Percentiles rank a stretch among this genome's conserved stretches.
Conservation (phyloP, 37 sponge, comb jelly and placozoan species). For the Amphimedon queenslandica region DNA sequence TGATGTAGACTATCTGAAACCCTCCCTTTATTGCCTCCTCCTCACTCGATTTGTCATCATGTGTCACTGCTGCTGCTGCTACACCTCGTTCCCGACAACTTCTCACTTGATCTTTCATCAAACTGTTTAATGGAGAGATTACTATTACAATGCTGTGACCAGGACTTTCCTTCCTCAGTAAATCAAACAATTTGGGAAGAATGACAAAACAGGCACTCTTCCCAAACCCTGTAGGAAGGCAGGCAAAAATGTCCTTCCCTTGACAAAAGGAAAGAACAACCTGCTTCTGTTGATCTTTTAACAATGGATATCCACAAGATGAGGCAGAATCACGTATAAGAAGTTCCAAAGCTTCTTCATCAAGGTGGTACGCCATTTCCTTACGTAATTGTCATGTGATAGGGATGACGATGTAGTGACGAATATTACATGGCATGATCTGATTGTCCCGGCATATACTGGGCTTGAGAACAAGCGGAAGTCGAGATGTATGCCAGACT, state of each 20-base stretch:
- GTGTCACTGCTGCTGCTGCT: not conserved
- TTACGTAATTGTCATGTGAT: no score
- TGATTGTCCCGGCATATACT: no score
- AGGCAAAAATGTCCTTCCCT: slow-evolving; percentile 16
- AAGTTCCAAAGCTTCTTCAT: no score
- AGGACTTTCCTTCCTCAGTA: not conserved
- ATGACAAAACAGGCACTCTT: slow-evolving; percentile 22
- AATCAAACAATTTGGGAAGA: slow-evolving; percentile 12
- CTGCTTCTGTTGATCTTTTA: no score
- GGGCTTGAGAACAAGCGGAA: no score
- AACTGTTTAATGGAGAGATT: slow-evolving; percentile 24
- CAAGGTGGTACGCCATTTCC: no score
- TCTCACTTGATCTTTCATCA: slow-evolving; percentile 32
- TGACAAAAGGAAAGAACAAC: not conserved
- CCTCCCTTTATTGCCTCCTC: slow-evolving; percentile 3
- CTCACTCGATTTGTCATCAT: not conserved
- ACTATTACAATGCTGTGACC: slow-evolving; percentile 21
- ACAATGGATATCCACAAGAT: no score
- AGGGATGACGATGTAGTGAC: no score
- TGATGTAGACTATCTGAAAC: slow-evolving; percentile 26
- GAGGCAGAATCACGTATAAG: no score
- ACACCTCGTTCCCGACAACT: slow-evolving; percentile 10
- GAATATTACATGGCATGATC: no score
- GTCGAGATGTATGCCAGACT: no score
- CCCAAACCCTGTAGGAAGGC: slow-evolving; percentile 23